Evolutionary conservation across 1,140 invertebrate genomes (phyloP).

Genomic region (Diplogasteroides magnus): DNA sequence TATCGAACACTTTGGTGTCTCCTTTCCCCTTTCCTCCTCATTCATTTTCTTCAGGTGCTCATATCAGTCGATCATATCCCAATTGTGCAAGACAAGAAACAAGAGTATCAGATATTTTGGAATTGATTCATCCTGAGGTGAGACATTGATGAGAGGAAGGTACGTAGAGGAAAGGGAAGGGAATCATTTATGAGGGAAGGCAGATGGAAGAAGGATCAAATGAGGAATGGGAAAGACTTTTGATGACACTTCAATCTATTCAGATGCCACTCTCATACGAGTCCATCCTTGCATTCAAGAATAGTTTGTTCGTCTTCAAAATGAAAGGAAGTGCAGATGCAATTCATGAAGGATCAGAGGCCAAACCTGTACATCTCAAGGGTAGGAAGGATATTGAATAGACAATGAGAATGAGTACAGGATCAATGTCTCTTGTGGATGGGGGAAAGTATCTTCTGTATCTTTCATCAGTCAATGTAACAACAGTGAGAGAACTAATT

Average conservation of each 20-base stretch:
- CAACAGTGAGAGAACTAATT: conserved; percentile 46
- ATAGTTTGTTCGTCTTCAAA: conserved; percentile 32
- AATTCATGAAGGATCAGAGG: conserved; percentile 10
- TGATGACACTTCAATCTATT: too few species aligned
- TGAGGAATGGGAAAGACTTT: too few species aligned
- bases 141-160: too few species aligned
- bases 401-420: conserved; percentile 32
- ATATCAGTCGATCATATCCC: conserved; percentile 12
- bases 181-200: too few species aligned
- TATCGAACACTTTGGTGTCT: conserved; percentile 55
- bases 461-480: conserved; percentile 58
- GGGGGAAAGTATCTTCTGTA: conserved; percentile 57
- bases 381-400: conserved; percentile 17
- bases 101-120: conserved; percentile 46
- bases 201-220: too few species aligned
- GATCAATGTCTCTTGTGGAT: conserved; percentile 58
- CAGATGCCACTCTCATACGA: conserved; percentile 54
- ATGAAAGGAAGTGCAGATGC: conserved; percentile 25
- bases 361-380: conserved; percentile 37
- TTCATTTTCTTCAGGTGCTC: conserved; percentile 7
- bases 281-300: conserved; percentile 53
- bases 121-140: conserved; percentile 54
- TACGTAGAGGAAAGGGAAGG: too few species aligned
- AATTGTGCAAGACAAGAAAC: conserved; percentile 38
- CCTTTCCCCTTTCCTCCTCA: conserved; percentile 28